Percentiles rank a stretch among this genome's conserved stretches.
These are phyloP conservation scores for Gymnocephalus cernua DNA, from an alignment of 2,113 vertebrate species.

Conservation along the genomic window DNA sequence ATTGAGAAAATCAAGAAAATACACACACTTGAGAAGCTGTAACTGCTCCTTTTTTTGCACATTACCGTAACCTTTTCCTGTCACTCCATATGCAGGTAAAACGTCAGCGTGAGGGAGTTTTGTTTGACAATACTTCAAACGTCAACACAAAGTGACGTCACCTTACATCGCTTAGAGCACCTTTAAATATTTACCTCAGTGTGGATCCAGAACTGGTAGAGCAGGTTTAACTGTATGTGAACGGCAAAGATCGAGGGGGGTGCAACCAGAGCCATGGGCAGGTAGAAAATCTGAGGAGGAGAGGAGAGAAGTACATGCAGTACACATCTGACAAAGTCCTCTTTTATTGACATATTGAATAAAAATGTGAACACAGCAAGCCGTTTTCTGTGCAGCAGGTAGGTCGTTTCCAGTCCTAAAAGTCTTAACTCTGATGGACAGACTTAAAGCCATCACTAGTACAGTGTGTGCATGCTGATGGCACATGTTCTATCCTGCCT, in stretches of 20 bases:
- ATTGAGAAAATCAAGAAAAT: background rate
- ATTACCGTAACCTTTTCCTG: background rate
- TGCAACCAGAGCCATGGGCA: conserved; percentile 91
- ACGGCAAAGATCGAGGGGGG: conserved; percentile 91
- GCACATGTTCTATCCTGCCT: no score
- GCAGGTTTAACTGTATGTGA: conserved; percentile 93
- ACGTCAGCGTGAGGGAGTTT: no score
- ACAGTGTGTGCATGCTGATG: no score
- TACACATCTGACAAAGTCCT: background rate
- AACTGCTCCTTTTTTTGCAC: background rate
- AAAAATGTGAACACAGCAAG: background rate
- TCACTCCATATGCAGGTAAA: background rate
- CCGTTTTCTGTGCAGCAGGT: background rate
- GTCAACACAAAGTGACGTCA: no score
- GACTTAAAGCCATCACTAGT: no score
- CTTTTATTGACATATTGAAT: background rate
- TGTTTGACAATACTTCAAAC: no score
- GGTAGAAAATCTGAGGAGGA: conserved; percentile 88
- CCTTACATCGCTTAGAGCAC: no score
- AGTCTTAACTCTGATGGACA: background rate
- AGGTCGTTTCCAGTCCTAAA: background rate
- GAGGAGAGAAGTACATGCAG: background rate
- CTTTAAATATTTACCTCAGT: conserved; percentile 90
- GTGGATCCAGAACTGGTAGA: conserved; percentile 99
- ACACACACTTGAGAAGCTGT: background rate